These are phyloP conservation scores for Pocillopora grandis DNA, from an alignment of 92 coral and sea anemone genomes.

Conservation along the genomic window DNA sequence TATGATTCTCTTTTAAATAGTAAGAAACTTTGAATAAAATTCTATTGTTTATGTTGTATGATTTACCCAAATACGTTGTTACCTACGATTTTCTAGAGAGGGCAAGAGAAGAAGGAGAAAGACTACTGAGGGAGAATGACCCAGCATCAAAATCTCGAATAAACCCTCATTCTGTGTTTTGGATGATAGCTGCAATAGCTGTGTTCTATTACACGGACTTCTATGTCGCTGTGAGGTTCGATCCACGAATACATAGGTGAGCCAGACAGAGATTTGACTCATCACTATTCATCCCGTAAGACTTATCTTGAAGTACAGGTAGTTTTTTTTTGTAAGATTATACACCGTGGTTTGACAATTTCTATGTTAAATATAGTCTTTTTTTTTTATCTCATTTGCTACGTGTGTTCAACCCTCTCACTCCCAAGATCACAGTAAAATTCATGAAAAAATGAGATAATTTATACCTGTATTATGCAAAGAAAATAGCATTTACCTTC, in stretches of 20 bases:
- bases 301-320: too few relatives aligned
- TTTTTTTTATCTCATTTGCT: too few relatives aligned
- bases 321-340: too few relatives aligned
- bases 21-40: conserved; percentile 21
- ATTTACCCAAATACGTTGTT: not conserved
- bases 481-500: too few relatives aligned
- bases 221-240: conserved; percentile 87
- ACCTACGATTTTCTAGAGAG: conserved; percentile 49
- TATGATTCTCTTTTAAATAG: conserved; percentile 70
- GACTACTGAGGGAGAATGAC: conserved; percentile 77
- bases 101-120: conserved; percentile 76
- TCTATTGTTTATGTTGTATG: too few relatives aligned
- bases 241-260: conserved; percentile 90
- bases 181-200: conserved; percentile 97
- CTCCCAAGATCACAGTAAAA: too few relatives aligned
- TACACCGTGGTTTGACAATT: too few relatives aligned
- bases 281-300: not conserved
- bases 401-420: too few relatives aligned
- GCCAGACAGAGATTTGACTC: not conserved
- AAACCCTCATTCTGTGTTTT: conserved; percentile 89
- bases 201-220: conserved; percentile 95
- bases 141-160: conserved; percentile 74
- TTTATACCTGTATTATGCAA: too few relatives aligned
- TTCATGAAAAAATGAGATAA: too few relatives aligned
- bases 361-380: too few relatives aligned